Conservation (phyloP, 1,140 invertebrate species). For the Steinernema feltiae region DNA sequence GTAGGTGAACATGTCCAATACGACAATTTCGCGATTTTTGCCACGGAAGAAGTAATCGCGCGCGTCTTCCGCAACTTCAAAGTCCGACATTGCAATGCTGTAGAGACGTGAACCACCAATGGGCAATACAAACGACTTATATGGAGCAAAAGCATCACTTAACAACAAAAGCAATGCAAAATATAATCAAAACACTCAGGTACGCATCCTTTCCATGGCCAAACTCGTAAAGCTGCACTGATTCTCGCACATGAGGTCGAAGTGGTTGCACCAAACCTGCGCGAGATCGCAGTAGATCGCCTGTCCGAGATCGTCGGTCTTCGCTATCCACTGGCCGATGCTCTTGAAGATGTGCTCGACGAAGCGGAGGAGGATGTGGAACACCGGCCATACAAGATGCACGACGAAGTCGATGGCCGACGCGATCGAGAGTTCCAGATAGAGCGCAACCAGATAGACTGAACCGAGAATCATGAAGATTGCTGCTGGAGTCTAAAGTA, state of each 20-base stretch:
- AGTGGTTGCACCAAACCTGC: constrained; percentile 7
- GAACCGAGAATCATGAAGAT: not conserved
- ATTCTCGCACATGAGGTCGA: constrained; percentile 21
- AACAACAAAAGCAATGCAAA: too few relatives aligned
- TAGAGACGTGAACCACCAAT: too few relatives aligned
- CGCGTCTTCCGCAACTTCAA: too few relatives aligned
- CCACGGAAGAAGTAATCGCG: not conserved
- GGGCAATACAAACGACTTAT: too few relatives aligned
- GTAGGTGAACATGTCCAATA: not conserved
- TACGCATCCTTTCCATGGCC: constrained; percentile 20
- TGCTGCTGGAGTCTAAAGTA: not conserved
- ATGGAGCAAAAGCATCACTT: too few relatives aligned
- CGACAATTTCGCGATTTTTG: not conserved
- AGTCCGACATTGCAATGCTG: too few relatives aligned
- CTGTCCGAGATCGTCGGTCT: constrained; percentile 14
- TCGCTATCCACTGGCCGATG: not conserved
- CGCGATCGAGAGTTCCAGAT: not conserved
- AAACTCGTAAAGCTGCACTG: constrained; percentile 18
- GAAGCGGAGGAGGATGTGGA: not conserved
- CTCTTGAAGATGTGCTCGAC: not conserved
- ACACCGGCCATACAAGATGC: not conserved
- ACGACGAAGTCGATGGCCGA: not conserved
- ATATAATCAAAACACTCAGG: too few relatives aligned
- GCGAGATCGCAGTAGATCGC: constrained; percentile 23
- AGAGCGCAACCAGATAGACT: not conserved